Percentiles rank a stretch among this genome's conserved stretches.
Conservation (phyloP, 2,797 vertebrate genomes). For the Artibeus jamaicensis region DNA sequence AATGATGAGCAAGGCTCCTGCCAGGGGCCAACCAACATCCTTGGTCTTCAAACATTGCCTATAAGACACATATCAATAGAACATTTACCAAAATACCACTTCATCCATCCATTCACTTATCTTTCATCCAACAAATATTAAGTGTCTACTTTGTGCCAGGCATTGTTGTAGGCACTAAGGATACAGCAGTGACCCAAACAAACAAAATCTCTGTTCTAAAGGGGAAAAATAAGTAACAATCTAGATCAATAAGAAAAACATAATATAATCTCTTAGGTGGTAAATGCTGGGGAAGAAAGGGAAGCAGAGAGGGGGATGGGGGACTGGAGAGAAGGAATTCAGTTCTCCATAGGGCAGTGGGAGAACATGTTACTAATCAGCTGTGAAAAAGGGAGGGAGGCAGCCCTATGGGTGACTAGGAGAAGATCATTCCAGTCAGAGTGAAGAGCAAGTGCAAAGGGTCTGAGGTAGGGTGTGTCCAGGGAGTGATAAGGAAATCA, state of each 20-base stretch:
- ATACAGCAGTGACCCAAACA: neutral
- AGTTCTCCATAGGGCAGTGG: neutral
- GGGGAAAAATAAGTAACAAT: neutral
- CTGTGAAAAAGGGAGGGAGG: neutral
- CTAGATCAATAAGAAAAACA: neutral
- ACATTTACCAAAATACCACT: neutral
- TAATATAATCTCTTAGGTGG: neutral
- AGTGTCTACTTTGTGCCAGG: neutral
- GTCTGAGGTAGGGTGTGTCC: neutral
- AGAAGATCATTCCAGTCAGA: neutral
- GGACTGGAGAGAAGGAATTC: neutral
- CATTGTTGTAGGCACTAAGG: neutral
- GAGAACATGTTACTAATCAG: neutral
- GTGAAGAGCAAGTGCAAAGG: neutral
- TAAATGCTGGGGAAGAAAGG: neutral
- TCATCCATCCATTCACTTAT: neutral
- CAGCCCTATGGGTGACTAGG: neutral
- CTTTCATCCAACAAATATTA: conserved; percentile 5
- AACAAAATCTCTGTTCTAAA: neutral
- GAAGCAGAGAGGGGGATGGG: neutral
- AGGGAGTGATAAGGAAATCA: neutral
- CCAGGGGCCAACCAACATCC: neutral
- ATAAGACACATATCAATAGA: neutral
- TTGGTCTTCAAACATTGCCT: neutral
- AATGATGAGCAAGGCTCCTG: neutral